Conservation (phyloP, 2,888 invertebrate species). For the Yponomeuta evonymella region DNA sequence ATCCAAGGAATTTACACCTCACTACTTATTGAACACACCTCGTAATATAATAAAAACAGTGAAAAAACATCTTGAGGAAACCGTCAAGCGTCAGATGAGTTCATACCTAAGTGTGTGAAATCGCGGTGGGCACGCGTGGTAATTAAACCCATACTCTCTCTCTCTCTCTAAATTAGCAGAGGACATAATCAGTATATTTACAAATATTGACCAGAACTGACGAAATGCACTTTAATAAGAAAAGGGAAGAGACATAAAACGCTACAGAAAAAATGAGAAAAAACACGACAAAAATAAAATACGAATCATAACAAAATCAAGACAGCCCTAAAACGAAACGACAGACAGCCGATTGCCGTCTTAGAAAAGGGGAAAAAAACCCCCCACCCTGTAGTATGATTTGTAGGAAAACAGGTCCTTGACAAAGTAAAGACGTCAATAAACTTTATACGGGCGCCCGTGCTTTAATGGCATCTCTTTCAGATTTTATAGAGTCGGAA, state of each 20-base stretch:
- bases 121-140: too few species aligned
- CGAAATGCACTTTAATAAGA: not conserved
- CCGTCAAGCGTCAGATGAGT: too few species aligned
- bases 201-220: too few species aligned
- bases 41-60: too few species aligned
- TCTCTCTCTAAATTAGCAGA: too few species aligned
- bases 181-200: too few species aligned
- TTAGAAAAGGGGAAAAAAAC: not conserved
- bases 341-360: not conserved
- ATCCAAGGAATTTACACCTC: too few species aligned
- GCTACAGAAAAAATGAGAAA: not conserved
- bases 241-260: not conserved
- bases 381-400: not conserved
- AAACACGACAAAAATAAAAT: not conserved
- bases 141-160: too few species aligned
- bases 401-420: conserved; percentile 18
- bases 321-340: not conserved
- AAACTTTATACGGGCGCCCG: conserved; percentile 29
- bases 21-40: too few species aligned
- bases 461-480: conserved; percentile 29
- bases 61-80: too few species aligned
- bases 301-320: not conserved
- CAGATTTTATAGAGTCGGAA: conserved; percentile 26
- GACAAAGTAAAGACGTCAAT: conserved; percentile 29
- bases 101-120: too few species aligned